Percentiles rank a stretch among this genome's conserved stretches.
Evolutionary conservation across 2,113 vertebrate species (phyloP).

Genomic region (Cavia porcellus): DNA sequence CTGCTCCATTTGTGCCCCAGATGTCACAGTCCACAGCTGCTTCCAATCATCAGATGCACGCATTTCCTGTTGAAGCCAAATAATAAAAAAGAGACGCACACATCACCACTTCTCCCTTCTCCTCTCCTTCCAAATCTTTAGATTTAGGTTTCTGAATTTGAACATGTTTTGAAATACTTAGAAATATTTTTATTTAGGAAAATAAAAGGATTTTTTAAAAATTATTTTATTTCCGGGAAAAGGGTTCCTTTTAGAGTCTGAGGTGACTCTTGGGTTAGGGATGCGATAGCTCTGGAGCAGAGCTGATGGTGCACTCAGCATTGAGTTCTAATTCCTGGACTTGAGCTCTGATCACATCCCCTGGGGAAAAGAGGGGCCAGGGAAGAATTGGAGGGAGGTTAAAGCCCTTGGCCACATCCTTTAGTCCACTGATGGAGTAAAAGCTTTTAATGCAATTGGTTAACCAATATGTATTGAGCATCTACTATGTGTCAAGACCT

Average conservation of each 20-base stretch:
- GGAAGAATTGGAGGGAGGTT: background rate
- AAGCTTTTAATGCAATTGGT: background rate
- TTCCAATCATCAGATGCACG: slow-evolving; percentile 75
- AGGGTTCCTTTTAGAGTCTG: background rate
- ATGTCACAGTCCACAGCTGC: slow-evolving; percentile 80
- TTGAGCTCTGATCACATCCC: background rate
- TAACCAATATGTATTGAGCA: background rate
- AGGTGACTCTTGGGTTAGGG: background rate
- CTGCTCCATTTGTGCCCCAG: slow-evolving; percentile 56
- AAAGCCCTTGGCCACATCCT: background rate
- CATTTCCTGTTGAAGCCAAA: slow-evolving; percentile 80
- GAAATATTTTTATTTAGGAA: background rate
- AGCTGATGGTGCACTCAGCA: background rate
- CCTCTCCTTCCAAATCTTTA: background rate
- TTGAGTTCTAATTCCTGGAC: background rate
- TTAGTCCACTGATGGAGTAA: background rate
- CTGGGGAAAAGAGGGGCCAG: background rate
- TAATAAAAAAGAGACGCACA: slow-evolving; percentile 38
- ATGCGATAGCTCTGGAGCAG: background rate
- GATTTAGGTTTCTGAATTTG: slow-evolving; percentile 5
- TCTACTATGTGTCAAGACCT: background rate
- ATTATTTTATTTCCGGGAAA: background rate
- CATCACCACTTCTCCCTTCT: background rate
- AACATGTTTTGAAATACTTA: slow-evolving; percentile 8
- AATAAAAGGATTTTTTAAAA: slow-evolving; percentile 4